A percentile compares a stretch with the other conserved stretches of the same genome.
These are phyloP conservation scores for Montipora efflorescens DNA, from an alignment of 64 coral and sea anemone species.

Conservation along the genomic window DNA sequence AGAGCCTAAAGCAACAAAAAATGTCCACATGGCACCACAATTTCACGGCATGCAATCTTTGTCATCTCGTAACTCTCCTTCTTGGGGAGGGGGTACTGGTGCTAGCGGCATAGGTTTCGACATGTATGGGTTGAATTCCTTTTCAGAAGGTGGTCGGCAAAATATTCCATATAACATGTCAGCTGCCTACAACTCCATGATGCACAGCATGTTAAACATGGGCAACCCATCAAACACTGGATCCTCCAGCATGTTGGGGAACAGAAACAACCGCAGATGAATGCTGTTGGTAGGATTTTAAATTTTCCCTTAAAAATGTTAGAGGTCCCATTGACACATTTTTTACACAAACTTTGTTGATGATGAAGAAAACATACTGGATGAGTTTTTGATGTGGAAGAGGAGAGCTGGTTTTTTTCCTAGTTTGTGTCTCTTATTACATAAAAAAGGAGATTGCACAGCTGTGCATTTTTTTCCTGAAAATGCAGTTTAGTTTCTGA, in stretches of 20 bases:
- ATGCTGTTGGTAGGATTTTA: slow-evolving; percentile 18
- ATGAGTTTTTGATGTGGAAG: too few species aligned
- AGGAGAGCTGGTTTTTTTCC: too few species aligned
- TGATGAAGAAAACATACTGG: too few species aligned
- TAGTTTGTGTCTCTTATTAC: too few species aligned
- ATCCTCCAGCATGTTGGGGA: slow-evolving; percentile 8
- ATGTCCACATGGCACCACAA: neutral
- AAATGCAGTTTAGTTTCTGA: too few species aligned
- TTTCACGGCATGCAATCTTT: slow-evolving; percentile 57
- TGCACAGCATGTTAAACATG: slow-evolving; percentile 91
- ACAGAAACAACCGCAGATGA: slow-evolving; percentile 14
- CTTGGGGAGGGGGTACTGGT: slow-evolving; percentile 59
- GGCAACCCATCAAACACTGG: slow-evolving; percentile 51
- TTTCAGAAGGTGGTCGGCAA: slow-evolving; percentile 46
- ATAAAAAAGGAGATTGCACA: too few species aligned
- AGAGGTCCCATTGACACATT: too few species aligned
- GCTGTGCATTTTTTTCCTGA: too few species aligned
- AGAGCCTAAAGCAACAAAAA: slow-evolving; percentile 85
- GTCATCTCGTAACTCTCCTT: slow-evolving; percentile 17
- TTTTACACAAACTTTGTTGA: too few species aligned
- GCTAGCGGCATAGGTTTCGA: slow-evolving; percentile 54
- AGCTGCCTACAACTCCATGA: slow-evolving; percentile 68
- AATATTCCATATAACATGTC: slow-evolving; percentile 48
- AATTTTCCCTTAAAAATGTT: too few species aligned
- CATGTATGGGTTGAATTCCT: slow-evolving; percentile 66